These are phyloP conservation scores for Anthrax anthrax DNA, from an alignment of 2,888 invertebrate genomes.

Conservation along the genomic window DNA sequence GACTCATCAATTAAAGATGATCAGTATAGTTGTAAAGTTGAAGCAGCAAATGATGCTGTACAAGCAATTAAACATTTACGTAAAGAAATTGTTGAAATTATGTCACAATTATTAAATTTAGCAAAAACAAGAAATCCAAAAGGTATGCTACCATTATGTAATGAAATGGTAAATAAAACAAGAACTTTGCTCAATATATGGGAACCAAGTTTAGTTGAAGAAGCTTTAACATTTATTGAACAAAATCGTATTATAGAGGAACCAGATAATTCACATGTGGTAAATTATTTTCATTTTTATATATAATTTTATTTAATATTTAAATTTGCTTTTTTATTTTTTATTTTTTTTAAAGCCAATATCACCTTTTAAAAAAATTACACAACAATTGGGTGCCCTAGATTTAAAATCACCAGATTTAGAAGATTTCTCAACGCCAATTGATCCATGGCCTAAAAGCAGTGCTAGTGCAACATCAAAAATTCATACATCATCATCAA, in stretches of 20 bases:
- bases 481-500: conserved; percentile 3
- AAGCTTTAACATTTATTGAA: conserved; percentile 69
- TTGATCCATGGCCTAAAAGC: conserved; percentile 47
- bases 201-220: conserved; percentile 75
- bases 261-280: conserved; percentile 34
- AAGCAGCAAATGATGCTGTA: conserved; percentile 68
- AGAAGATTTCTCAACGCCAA: conserved; percentile 54
- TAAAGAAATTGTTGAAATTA: conserved; percentile 60
- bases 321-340: not conserved
- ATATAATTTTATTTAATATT: not conserved
- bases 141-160: conserved; percentile 61
- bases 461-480: conserved; percentile 21
- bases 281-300: conserved; percentile 8
- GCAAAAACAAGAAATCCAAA: conserved; percentile 59
- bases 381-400: conserved; percentile 57
- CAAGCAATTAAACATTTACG: conserved; percentile 62
- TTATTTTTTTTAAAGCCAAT: conserved; percentile 39
- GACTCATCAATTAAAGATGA: conserved; percentile 53
- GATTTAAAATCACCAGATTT: conserved; percentile 59
- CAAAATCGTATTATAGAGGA: conserved; percentile 43
- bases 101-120: conserved; percentile 57
- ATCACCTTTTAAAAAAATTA: conserved; percentile 61
- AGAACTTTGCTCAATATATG: conserved; percentile 66
- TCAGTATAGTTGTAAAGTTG: conserved; percentile 60
- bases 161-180: conserved; percentile 65